Evolutionary conservation across 53 echinoderm and acorn worm species (phyloP).

Genomic region (Temnopleurus reevesii): DNA sequence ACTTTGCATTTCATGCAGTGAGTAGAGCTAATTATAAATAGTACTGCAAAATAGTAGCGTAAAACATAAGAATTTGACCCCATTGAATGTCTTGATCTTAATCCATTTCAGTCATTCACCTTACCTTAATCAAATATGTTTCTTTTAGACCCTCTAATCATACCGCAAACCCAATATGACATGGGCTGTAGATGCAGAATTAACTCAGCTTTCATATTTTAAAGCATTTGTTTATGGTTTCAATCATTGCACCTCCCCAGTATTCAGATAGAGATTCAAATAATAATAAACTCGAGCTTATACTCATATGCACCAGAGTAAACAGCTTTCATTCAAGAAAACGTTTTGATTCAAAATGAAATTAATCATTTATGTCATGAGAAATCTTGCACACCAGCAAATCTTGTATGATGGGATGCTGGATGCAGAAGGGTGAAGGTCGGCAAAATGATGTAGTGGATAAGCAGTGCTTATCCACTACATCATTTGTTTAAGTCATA

Average conservation of each 20-base stretch:
- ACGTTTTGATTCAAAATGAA: background rate
- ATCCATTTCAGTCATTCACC: background rate
- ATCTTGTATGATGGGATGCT: background rate
- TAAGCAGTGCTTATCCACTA: too few species aligned
- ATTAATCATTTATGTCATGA: slow-evolving; percentile 21
- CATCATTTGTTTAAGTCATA: too few species aligned
- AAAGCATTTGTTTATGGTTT: slow-evolving; percentile 9
- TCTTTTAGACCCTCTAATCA: background rate
- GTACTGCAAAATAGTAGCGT: too few species aligned
- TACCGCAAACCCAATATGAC: background rate
- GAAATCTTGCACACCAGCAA: background rate
- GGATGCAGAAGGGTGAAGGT: background rate
- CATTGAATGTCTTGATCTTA: background rate
- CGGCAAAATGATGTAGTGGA: background rate
- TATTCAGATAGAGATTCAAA: slow-evolving; percentile 1
- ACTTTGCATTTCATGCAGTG: too few species aligned
- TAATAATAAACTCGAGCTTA: background rate
- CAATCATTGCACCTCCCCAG: background rate
- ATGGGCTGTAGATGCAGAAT: background rate
- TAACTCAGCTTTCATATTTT: background rate
- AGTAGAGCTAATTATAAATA: too few species aligned
- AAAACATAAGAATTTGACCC: too few species aligned
- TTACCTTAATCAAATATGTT: background rate
- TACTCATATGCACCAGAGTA: background rate
- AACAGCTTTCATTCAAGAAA: slow-evolving; percentile 29